A percentile compares a stretch with the other conserved stretches of the same genome.
Conservation (phyloP, 1,140 invertebrate genomes). For the Lucilia sericata region DNA sequence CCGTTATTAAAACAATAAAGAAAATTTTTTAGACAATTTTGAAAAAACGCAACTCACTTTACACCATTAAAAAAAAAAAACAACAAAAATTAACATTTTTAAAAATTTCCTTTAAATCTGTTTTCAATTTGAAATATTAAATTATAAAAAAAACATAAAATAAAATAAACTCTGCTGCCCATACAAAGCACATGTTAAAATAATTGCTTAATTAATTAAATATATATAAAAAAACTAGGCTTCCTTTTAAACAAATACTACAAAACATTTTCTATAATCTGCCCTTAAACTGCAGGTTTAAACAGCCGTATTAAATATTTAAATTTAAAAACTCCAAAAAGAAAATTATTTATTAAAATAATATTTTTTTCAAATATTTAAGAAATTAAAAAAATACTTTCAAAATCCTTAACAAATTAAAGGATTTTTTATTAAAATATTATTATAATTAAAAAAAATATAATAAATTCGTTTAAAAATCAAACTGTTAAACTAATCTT, state of each 20-base stretch:
- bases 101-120: neutral
- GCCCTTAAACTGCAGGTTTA: neutral
- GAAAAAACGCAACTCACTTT: neutral
- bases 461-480: neutral
- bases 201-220: neutral
- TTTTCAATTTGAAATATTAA: neutral
- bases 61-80: neutral
- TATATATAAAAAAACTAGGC: neutral
- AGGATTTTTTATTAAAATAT: too few species aligned
- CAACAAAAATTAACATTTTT: neutral
- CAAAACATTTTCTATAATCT: neutral
- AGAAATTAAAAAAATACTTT: neutral
- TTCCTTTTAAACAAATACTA: slow-evolving; percentile 17
- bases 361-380: neutral
- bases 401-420: too few species aligned
- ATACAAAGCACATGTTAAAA: neutral
- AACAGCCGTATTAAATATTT: neutral
- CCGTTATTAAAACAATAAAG: slow-evolving; percentile 23
- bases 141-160: neutral
- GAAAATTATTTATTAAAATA: neutral
- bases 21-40: slow-evolving; percentile 4
- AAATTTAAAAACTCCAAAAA: neutral
- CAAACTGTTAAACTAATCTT: neutral
- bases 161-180: slow-evolving; percentile 11
- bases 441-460: too few species aligned